phyloP scores from a whole-genome alignment of 2,797 vertebrate genomes.

The Potorous gilbertii region DNA sequence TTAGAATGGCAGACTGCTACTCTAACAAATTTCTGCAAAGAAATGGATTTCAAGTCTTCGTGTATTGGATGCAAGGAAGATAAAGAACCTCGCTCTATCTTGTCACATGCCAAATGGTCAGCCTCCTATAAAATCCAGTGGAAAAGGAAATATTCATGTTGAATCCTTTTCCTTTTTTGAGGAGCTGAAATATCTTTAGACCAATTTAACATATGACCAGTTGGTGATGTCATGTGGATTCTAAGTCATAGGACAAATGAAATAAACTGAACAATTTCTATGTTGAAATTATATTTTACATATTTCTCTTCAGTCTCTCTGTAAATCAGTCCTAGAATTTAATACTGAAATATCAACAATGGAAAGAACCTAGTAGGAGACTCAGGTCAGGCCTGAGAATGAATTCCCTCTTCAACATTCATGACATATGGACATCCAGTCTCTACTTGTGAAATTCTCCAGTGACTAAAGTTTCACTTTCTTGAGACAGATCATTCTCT shows the following conservation, averaged over 20 bases:
- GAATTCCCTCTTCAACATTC: neutral
- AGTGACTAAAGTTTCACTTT: neutral
- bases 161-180: neutral
- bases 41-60: constrained; percentile 48
- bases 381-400: neutral
- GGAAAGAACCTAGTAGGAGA: neutral
- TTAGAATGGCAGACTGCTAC: constrained; percentile 51
- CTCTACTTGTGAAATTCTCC: neutral
- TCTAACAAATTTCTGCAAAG: constrained; percentile 68
- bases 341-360: neutral
- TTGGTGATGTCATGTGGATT: neutral
- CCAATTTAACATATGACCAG: neutral
- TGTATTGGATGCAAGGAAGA: constrained; percentile 38
- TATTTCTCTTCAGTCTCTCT: neutral
- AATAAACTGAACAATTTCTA: fast-evolving
- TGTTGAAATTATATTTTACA: neutral
- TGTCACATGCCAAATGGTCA: neutral
- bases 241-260: neutral
- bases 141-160: neutral
- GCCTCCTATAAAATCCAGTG: neutral
- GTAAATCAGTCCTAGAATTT: neutral
- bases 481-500: neutral
- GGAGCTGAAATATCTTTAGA: neutral
- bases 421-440: neutral
- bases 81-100: neutral